Evolutionary conservation across 92 coral and sea anemone species (phyloP).

Genomic region (Plumapathes pennacea): DNA sequence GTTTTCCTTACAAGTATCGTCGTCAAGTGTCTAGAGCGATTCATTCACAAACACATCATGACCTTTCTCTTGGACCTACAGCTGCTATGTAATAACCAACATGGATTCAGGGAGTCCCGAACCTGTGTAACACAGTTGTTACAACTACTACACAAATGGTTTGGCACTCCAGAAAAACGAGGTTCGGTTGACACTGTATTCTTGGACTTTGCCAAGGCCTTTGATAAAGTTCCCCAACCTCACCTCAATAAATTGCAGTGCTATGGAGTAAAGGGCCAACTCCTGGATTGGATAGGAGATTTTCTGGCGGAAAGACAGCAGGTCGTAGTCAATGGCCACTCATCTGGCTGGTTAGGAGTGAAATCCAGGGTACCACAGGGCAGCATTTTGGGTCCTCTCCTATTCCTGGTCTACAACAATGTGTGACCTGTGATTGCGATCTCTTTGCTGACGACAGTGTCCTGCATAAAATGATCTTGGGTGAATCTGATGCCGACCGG

Average conservation of each 20-base stretch:
- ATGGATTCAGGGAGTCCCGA: slow-evolving; percentile 38
- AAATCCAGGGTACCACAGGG: background rate
- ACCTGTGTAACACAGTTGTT: slow-evolving; percentile 32
- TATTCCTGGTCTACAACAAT: no score
- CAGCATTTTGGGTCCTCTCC: background rate
- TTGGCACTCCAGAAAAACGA: slow-evolving; percentile 25
- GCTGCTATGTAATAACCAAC: slow-evolving; percentile 17
- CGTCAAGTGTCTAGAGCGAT: slow-evolving; percentile 38
- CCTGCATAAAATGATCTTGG: no score
- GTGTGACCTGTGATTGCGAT: no score
- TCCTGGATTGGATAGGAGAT: slow-evolving; percentile 6
- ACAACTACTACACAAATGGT: slow-evolving; percentile 46
- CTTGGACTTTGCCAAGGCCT: slow-evolving; percentile 20
- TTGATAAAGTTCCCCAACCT: slow-evolving; percentile 8
- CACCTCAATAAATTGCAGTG: background rate
- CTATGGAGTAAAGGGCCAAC: background rate
- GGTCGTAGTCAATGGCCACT: slow-evolving; percentile 5
- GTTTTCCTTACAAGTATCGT: slow-evolving; percentile 37
- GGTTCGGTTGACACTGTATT: slow-evolving; percentile 33
- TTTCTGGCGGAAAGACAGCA: slow-evolving; percentile 2
- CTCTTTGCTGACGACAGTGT: no score
- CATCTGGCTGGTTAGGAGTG: slow-evolving; percentile 1
- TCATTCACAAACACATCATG: slow-evolving; percentile 45
- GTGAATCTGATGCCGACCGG: no score
- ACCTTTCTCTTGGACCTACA: slow-evolving; percentile 10